Conservation (phyloP, 2,888 invertebrate genomes). For the Quadriops clusia region DNA sequence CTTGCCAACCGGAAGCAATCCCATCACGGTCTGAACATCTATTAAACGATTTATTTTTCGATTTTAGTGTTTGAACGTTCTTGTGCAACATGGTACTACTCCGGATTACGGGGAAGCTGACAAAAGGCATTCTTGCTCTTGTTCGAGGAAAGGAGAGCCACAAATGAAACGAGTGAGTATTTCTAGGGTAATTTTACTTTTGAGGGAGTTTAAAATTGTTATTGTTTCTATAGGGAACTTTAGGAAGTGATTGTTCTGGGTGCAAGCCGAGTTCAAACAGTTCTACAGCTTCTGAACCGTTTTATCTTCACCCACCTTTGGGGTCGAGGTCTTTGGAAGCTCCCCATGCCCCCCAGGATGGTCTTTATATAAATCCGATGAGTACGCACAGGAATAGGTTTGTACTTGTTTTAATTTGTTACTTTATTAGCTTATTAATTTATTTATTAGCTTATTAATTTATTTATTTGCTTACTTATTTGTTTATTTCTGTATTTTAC, state of each 20-base stretch:
- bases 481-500: not conserved
- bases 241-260: constrained; percentile 32
- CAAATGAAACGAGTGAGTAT: constrained; percentile 32
- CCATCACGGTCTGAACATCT: too few species aligned
- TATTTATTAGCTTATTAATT: not conserved
- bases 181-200: constrained; percentile 1
- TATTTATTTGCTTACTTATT: not conserved
- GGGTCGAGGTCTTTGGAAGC: constrained; percentile 29
- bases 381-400: constrained; percentile 37
- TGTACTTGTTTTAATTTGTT: constrained; percentile 2
- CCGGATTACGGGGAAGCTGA: constrained; percentile 48
- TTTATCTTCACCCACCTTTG: constrained; percentile 64
- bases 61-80: constrained; percentile 62
- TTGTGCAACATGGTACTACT: constrained; percentile 69
- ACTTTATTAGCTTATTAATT: not conserved
- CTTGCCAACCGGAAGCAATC: too few species aligned
- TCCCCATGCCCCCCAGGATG: constrained; percentile 53
- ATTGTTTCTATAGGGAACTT: constrained; percentile 23
- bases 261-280: constrained; percentile 26
- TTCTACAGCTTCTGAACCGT: constrained; percentile 43
- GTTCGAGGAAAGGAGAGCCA: constrained; percentile 33
- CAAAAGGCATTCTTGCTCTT: constrained; percentile 34
- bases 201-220: not conserved
- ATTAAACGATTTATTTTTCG: constrained; percentile 7
- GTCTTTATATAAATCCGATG: constrained; percentile 79